Conservation (phyloP, 2,797 vertebrate genomes). For the Falco berigora region DNA sequence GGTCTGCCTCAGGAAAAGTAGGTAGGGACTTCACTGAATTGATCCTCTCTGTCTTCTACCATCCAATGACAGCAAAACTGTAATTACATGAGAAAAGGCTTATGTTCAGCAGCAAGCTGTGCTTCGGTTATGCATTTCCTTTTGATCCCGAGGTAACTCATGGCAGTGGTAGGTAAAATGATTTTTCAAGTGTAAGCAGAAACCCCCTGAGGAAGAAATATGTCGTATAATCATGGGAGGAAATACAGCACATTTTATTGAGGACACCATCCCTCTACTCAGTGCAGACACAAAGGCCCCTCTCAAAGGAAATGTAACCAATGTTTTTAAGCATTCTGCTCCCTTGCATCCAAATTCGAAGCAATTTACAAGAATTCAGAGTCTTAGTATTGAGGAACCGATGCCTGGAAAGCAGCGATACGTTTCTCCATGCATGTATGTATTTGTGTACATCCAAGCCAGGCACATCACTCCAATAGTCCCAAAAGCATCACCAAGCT, state of each 20-base stretch:
- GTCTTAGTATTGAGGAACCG: background rate
- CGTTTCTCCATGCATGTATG: accelerated
- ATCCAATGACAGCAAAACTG: background rate
- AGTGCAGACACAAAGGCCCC: background rate
- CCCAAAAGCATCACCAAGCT: background rate
- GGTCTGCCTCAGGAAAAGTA: background rate
- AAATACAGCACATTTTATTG: background rate
- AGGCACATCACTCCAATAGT: background rate
- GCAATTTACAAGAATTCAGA: background rate
- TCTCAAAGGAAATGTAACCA: background rate
- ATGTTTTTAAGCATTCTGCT: background rate
- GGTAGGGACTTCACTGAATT: background rate
- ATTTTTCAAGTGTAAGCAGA: constrained; percentile 20
- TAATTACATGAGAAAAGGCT: background rate
- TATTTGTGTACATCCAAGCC: background rate
- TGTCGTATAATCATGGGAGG: background rate
- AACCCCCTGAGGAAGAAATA: background rate
- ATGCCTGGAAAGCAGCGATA: background rate
- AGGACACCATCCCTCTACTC: background rate
- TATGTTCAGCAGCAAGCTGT: background rate
- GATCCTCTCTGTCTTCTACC: background rate
- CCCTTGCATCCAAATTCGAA: background rate
- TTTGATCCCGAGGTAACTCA: background rate
- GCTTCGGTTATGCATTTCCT: background rate
- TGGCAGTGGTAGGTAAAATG: background rate